Base-by-base conservation (phyloP, 2,888 invertebrate species). In the Malthinus flaveolus region DNA sequence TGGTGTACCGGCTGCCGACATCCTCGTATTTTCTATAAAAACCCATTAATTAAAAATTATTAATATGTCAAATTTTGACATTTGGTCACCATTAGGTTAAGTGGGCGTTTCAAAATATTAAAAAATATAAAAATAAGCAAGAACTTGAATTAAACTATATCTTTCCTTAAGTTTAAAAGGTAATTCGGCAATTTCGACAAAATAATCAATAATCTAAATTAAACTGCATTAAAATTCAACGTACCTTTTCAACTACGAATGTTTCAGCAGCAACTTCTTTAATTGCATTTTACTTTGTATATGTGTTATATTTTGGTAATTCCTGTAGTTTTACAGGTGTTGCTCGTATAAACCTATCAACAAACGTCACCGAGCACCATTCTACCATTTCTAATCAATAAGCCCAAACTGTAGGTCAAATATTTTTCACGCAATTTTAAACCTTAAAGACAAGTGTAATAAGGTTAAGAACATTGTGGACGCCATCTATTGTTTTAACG, bases 1-100 rank as follows among this genome's bases (percentile, higher is more conserved):
- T 42, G 78, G 77, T 12, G 77, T 78, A 32, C 78, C 78, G 61
- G 77, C 78, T 57, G 77, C 75, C 36, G 79, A 78, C 77, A 79
- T 76, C 49, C n/a, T 50, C 8, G 23, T 51, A 37, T 11, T 23
- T 23, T 23, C 23, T 23, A 23, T 3, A 5, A 23, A 23, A 23
- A 23, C 23, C 2, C 23, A 23, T 23, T 23, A 23, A 23, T 23
- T 23, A 15, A 39, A 12, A 42, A 42, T 15, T 15, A 15, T 7
- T 7, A 2, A 3, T 15, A 42, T 12, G 39, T 42, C 39, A 42
- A 42, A 23, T 3, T 23, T 23, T 23, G 23, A 23, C 23, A 23
- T 5, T 23, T 23, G 23, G 23, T 5, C 23, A 23, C 5, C 5
- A 23, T 5, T 23, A 42, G n/a, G 39, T 39, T 39, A 39, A 9